Conservation (phyloP, 2,888 invertebrate species). For the Harpagoxenus sublaevis region DNA sequence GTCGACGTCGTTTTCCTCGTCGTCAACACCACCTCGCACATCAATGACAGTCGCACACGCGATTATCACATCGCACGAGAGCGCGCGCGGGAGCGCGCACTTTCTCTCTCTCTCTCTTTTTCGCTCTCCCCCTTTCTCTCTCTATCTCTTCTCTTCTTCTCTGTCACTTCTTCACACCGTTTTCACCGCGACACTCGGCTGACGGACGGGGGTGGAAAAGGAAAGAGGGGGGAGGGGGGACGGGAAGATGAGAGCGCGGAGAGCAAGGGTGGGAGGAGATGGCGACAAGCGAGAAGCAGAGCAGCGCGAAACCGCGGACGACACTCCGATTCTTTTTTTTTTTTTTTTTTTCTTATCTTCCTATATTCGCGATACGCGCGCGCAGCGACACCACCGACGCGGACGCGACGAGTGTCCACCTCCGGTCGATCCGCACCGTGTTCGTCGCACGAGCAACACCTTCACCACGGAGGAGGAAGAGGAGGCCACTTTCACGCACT, state of each 20-base stretch:
- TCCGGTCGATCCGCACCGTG: not conserved
- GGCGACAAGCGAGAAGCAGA: slow-evolving; percentile 31
- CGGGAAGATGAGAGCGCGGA: slow-evolving; percentile 1
- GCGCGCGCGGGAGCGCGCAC: slow-evolving; percentile 62
- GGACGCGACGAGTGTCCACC: not conserved
- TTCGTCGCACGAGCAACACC: not conserved
- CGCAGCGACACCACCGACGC: slow-evolving; percentile 1
- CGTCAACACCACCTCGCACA: slow-evolving; percentile 80
- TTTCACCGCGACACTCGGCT: slow-evolving; percentile 63
- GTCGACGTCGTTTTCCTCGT: slow-evolving; percentile 74
- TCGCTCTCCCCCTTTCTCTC: slow-evolving; percentile 8
- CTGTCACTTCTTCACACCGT: slow-evolving; percentile 23
- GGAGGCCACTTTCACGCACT: not conserved
- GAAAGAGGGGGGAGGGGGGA: slow-evolving; percentile 41
- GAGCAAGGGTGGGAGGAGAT: not conserved
- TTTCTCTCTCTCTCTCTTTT: slow-evolving; percentile 39
- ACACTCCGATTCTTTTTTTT: too few species aligned
- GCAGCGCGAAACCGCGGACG: slow-evolving; percentile 29
- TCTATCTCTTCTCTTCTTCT: not conserved
- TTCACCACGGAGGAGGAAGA: not conserved
- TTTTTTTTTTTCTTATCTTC: not conserved
- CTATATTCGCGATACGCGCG: not conserved
- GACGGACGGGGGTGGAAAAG: slow-evolving; percentile 68
- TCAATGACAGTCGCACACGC: slow-evolving; percentile 80
- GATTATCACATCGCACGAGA: slow-evolving; percentile 83